Conservation (phyloP, 2,797 vertebrate species). For the Falco peregrinus region DNA sequence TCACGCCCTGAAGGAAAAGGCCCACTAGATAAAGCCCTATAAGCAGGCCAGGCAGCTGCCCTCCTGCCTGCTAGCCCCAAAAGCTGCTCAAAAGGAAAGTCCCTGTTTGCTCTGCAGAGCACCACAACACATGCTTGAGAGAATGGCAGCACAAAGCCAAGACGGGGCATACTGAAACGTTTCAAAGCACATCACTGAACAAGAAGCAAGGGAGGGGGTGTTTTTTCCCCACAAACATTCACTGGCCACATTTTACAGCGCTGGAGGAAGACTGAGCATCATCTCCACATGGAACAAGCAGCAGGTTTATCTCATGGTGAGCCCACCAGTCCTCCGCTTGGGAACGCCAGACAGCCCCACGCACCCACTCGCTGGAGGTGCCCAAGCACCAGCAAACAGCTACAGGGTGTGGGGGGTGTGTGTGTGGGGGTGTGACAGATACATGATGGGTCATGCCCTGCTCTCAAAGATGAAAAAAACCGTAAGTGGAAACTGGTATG, state of each 20-base stretch:
- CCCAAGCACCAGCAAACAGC: not conserved
- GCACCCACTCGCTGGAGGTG: accelerated
- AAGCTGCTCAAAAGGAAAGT: not conserved
- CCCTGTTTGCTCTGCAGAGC: not conserved
- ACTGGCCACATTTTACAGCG: accelerated
- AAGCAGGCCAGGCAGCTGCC: not conserved
- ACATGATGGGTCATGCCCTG: accelerated
- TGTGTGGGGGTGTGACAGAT: too few species aligned
- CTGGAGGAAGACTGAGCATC: not conserved
- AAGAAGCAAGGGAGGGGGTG: accelerated
- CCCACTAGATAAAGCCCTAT: not conserved
- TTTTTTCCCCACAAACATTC: not conserved
- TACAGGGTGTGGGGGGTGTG: not conserved
- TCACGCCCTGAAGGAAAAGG: not conserved
- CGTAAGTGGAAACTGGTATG: not conserved
- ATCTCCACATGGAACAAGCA: not conserved
- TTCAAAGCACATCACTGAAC: not conserved
- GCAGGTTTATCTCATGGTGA: not conserved
- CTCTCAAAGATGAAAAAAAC: not conserved
- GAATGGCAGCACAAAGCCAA: not conserved
- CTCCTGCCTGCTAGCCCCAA: not conserved
- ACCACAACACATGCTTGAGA: not conserved
- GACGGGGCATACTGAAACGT: accelerated
- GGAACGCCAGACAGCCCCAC: not conserved
- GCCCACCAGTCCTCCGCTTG: not conserved